Conservation (phyloP, 1,140 invertebrate species). For the Polypedilum pembai region DNA sequence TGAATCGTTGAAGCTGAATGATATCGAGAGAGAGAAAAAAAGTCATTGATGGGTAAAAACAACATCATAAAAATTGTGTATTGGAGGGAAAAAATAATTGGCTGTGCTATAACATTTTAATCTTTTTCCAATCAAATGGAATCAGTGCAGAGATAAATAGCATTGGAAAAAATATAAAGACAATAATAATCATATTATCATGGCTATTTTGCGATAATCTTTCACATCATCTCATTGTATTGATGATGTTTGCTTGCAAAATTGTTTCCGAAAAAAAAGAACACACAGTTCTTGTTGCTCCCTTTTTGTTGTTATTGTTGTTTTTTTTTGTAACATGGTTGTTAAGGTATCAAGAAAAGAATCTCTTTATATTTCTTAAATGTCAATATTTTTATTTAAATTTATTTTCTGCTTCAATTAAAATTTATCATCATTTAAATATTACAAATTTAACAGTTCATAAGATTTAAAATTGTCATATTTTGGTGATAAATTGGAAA, state of each 20-base stretch:
- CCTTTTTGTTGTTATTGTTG: background rate
- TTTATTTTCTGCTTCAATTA: background rate
- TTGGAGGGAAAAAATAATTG: constrained; percentile 23
- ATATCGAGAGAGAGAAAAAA: background rate
- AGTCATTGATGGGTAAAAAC: background rate
- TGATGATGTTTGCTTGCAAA: background rate
- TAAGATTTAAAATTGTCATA: no score
- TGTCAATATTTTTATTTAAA: background rate
- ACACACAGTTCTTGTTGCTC: no score
- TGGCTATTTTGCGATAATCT: constrained; percentile 17
- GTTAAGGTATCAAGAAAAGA: background rate
- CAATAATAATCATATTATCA: constrained; percentile 19
- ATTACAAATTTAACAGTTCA: no score
- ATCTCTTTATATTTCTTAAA: background rate
- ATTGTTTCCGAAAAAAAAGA: background rate
- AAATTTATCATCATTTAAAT: no score
- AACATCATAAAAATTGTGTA: constrained; percentile 21
- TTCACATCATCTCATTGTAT: constrained; percentile 4
- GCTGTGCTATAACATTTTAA: constrained; percentile 24
- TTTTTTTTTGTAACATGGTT: no score
- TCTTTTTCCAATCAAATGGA: constrained; percentile 23
- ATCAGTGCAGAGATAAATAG: constrained; percentile 12
- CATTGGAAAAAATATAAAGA: background rate
- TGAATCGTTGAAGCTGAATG: no score
- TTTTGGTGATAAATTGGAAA: no score